A percentile compares a stretch with the other conserved stretches of the same genome.
These are phyloP conservation scores for Cheilosia scutellata DNA, from an alignment of 2,888 invertebrate genomes.

Conservation along the genomic window DNA sequence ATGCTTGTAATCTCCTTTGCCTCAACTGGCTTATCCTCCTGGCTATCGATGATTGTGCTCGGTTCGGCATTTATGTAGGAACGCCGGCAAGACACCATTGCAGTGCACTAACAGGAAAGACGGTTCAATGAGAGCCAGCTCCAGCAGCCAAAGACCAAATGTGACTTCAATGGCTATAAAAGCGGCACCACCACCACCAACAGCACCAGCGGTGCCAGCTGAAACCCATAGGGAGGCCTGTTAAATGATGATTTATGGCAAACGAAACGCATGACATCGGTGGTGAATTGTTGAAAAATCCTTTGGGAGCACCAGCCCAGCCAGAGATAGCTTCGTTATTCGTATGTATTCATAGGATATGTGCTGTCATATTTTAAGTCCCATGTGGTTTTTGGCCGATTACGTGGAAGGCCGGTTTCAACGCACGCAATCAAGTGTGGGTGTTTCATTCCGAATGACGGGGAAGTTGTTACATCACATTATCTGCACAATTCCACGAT, in stretches of 20 bases:
- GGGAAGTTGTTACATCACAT: conserved; percentile 42
- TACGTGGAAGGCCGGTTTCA: conserved; percentile 61
- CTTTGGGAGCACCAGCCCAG: conserved; percentile 36
- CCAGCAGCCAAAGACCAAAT: conserved; percentile 59
- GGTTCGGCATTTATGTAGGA: background rate
- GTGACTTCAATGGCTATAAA: conserved; percentile 61
- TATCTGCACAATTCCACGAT: conserved; percentile 26
- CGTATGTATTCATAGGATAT: conserved; percentile 57
- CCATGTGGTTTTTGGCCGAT: conserved; percentile 68
- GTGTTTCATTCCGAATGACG: conserved; percentile 26
- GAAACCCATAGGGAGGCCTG: conserved; percentile 58
- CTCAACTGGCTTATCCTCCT: conserved; percentile 57
- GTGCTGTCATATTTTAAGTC: conserved; percentile 67
- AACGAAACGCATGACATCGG: conserved; percentile 64
- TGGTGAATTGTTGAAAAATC: conserved; percentile 58
- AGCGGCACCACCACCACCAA: conserved; percentile 27
- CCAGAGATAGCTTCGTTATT: conserved; percentile 33
- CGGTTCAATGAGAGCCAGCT: conserved; percentile 43
- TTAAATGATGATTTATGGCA: conserved; percentile 71
- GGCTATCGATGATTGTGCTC: conserved; percentile 65
- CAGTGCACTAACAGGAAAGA: conserved; percentile 36
- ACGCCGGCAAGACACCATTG: conserved; percentile 27
- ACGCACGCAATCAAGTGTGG: conserved; percentile 48
- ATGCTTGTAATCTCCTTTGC: conserved; percentile 55
- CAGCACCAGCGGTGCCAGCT: conserved; percentile 27